Conservation (phyloP, 1,140 invertebrate genomes). For the Coenobita brevimanus region DNA sequence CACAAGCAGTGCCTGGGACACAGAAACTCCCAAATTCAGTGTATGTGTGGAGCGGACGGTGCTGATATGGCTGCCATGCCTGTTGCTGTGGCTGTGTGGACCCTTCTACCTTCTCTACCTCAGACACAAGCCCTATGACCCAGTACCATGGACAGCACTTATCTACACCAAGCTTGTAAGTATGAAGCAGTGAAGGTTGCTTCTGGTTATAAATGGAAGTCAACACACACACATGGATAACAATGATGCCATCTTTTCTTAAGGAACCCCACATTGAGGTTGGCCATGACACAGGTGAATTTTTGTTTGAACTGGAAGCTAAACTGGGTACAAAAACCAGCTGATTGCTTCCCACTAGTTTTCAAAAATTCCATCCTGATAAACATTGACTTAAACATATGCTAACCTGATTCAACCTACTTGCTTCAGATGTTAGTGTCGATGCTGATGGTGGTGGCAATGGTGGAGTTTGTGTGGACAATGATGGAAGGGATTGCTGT, state of each 20-base stretch:
- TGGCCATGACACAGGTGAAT: no score
- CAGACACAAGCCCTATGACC: constrained; percentile 11
- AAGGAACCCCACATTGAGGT: no score
- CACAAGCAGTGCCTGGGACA: not conserved
- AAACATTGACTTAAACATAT: no score
- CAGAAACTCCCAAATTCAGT: not conserved
- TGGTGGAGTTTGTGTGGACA: constrained; percentile 18
- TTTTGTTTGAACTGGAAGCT: no score
- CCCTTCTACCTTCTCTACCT: constrained; percentile 14
- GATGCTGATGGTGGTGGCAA: constrained; percentile 1
- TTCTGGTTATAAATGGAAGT: no score
- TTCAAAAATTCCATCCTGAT: no score
- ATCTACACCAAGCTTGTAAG: constrained; percentile 41
- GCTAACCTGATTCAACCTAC: no score
- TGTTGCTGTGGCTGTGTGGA: not conserved
- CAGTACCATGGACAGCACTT: constrained; percentile 35
- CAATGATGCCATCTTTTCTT: no score
- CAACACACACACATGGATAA: no score
- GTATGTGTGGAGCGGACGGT: constrained; percentile 31
- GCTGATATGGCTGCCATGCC: constrained; percentile 31
- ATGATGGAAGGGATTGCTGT: not conserved
- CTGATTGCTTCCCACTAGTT: no score
- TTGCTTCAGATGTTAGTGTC: constrained; percentile 19
- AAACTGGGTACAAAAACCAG: no score
- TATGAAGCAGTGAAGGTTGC: not conserved